Base-by-base conservation (phyloP, 2,113 vertebrate genomes). In the Xenus cinereus region DNA sequence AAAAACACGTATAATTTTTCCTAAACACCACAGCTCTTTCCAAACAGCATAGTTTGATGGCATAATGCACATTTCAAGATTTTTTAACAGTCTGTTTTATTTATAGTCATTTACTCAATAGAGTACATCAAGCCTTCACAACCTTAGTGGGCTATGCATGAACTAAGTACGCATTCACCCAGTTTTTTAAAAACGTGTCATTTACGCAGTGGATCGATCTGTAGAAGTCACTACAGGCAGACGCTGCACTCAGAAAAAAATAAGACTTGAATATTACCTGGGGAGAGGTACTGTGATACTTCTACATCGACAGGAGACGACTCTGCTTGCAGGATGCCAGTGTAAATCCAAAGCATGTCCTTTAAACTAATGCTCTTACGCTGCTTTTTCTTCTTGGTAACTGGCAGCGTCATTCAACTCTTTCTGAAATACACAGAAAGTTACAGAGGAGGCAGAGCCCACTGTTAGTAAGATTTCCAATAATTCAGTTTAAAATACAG, bases 81-180 rank as follows among this genome's bases (percentile, higher is more conserved):
- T 89, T 98, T 96, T 97, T 97, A 87, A 96, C 39, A 71, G 67
- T 54, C 90, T 94, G 82, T 32, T 93, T 98, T 97, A 97, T 98
- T 97, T 98, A 97, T 89, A 96, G 87, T 87, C 96, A 89, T 97
- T 98, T 97, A 97, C 90, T 96, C 94, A 95, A 90, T n/a, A 78
- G 87, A 94, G 63, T 85, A 78, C 26, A 97, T 92, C 68, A 76
- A 87, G 73, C 48, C 50, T 79, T 66, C 57, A 83, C 80, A 94
- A 83, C 72, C 87, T 96, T 88, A 90, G 54, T 51, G 57, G 64
- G 46, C 32, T 87, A 68, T 74, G 87, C 95, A 74, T 66, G 88
- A 93, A 96, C 67, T 66, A 96, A 97, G 87, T 10, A 94, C 67
- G 90, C 62, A 95, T 91, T 90, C 90, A 93, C 69, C 51, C 77